Percentiles rank a stretch among this genome's conserved stretches.
These are phyloP conservation scores for Megalops cyprinoides DNA, from an alignment of 2,797 vertebrate genomes.

Conservation along the genomic window DNA sequence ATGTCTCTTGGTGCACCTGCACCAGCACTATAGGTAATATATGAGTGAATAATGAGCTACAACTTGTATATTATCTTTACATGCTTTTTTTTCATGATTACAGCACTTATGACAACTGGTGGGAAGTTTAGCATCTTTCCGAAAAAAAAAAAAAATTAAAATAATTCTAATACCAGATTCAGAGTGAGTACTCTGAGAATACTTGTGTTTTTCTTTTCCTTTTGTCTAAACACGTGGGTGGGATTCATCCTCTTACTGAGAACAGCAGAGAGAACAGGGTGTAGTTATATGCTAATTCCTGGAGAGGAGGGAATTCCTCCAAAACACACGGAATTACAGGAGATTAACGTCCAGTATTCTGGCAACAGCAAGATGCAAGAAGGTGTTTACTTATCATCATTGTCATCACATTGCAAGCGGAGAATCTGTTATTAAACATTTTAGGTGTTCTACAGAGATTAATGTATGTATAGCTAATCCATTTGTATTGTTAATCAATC, in stretches of 20 bases:
- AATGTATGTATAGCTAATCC: neutral
- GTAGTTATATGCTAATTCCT: conserved; percentile 31
- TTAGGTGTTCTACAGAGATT: neutral
- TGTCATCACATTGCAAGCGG: neutral
- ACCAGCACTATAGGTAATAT: neutral
- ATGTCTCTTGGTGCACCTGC: neutral
- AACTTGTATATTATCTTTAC: conserved; percentile 21
- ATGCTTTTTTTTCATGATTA: conserved; percentile 37
- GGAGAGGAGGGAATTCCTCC: conserved; percentile 36
- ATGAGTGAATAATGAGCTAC: conserved; percentile 21
- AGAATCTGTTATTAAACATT: neutral
- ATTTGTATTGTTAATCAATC: neutral
- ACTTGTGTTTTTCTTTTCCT: conserved; percentile 29
- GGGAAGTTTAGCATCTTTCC: conserved; percentile 31
- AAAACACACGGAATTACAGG: conserved; percentile 38
- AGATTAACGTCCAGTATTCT: conserved; percentile 31
- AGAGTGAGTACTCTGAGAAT: conserved; percentile 18
- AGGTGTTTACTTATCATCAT: conserved; percentile 3
- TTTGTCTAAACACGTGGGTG: conserved; percentile 43
- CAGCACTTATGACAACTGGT: conserved; percentile 17
- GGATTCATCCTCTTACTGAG: conserved; percentile 12
- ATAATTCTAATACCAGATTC: conserved; percentile 43
- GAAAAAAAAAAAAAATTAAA: conserved; percentile 26
- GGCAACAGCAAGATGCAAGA: neutral
- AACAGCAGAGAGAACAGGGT: conserved; percentile 20